Evolutionary conservation across 2,113 vertebrate species (phyloP).

Genomic region (Brachypodius melanocephalos): DNA sequence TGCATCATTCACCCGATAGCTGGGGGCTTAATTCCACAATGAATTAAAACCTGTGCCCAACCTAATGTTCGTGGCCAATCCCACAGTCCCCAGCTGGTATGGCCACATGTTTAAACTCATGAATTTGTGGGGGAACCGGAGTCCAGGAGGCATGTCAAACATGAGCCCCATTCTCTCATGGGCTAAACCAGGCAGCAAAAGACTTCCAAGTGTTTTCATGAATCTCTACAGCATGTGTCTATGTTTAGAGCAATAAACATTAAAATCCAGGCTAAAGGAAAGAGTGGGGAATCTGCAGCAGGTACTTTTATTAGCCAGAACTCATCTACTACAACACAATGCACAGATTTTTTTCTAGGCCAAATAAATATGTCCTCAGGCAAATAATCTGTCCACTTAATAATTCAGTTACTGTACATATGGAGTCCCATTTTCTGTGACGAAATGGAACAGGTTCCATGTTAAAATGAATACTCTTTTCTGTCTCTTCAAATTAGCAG

Average conservation of each 20-base stretch:
- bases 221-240: neutral
- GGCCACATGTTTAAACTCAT: neutral
- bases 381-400: constrained; percentile 65
- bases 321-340: neutral
- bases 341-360: constrained; percentile 53
- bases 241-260: neutral
- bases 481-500: constrained; percentile 3
- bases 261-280: neutral
- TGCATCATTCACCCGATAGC: neutral
- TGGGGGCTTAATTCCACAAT: neutral
- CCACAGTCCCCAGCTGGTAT: neutral
- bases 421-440: constrained; percentile 54
- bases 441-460: constrained; percentile 20
- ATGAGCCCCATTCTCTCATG: neutral
- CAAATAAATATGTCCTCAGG: constrained; percentile 55
- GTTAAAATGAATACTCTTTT: constrained; percentile 20
- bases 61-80: neutral
- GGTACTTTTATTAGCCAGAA: neutral
- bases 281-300: neutral
- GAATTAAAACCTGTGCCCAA: neutral
- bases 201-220: neutral
- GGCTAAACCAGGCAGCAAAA: neutral
- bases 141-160: neutral
- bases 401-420: constrained; percentile 70
- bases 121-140: neutral